Evolutionary conservation across 2,113 vertebrate genomes (phyloP), one percentile per base, ranked within the genome.

Genomic region (Eulemur rufifrons): DNA sequence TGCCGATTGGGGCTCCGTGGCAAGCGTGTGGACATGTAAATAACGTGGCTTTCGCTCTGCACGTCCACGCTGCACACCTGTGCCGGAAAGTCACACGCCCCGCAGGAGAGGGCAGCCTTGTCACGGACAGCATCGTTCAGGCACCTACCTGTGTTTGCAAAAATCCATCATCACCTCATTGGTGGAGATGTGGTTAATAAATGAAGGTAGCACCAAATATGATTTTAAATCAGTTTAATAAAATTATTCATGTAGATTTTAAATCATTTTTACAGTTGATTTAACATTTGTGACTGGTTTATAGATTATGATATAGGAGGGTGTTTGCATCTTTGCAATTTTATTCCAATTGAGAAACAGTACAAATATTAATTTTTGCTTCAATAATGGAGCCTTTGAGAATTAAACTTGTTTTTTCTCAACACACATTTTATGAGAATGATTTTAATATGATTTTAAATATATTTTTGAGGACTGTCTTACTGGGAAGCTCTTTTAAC

Each of bases 401-500:
- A 98, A 98, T 98, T 98, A 94, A 98, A 97, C 97, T 98, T 98
- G 98, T 98, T 99, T 99, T 98, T 99, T 98, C 99, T 98, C 98
- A 98, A 98, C 98, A 97, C 98, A 97, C 96, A 95, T 98, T 98
- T 99, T 98, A 99, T 98, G 98, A 98, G 98, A 99, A 98, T 98
- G 87, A 95, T 98, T 98, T 99, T 99, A 99, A 99, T 98, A 98
- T 98, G 97, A 99, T 99, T 99, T 99, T 99, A 99, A 99, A 99
- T 99, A 98, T 99, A 99, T 98, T 99, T 99, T 99, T 98, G 99
- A 99, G 97, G 96, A 98, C 98, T 99, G 99, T 99, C 99, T 99
- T 98, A 95, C 93, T 95, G 84, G 87, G 94, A 98, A 99, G 98
- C 97, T 97, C 98, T 98, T 98, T 99, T 98, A 94, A 99, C 98